Evolutionary conservation across 2,888 invertebrate genomes (phyloP).

Genomic region (Axea sp.): DNA sequence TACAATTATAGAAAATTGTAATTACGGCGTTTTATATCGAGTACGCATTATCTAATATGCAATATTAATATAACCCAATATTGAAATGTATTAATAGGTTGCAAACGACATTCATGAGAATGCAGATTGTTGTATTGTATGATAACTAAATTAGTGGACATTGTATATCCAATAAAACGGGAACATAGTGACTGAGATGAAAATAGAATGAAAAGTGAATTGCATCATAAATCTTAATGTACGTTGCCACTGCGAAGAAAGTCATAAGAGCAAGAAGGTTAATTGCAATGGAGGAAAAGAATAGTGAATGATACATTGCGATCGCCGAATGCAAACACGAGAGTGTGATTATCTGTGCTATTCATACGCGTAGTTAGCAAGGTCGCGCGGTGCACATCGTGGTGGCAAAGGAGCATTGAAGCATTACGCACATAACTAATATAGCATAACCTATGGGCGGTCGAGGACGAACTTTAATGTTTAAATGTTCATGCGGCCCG

Average conservation of each 20-base stretch:
- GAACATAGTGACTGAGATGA: slow-evolving; percentile 39
- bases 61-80: no score
- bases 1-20: no score
- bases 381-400: slow-evolving; percentile 71
- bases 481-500: slow-evolving; percentile 11
- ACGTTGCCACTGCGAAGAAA: slow-evolving; percentile 56
- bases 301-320: slow-evolving; percentile 56
- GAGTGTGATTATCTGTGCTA: slow-evolving; percentile 62
- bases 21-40: no score
- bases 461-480: slow-evolving; percentile 41
- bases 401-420: slow-evolving; percentile 50
- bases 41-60: no score
- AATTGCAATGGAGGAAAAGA: slow-evolving; percentile 55
- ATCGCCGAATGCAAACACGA: slow-evolving; percentile 58
- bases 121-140: slow-evolving; percentile 49
- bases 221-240: slow-evolving; percentile 54
- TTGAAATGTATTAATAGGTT: slow-evolving; percentile 19
- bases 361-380: slow-evolving; percentile 68
- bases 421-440: slow-evolving; percentile 64
- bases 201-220: slow-evolving; percentile 61
- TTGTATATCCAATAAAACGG: slow-evolving; percentile 46
- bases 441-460: slow-evolving; percentile 43
- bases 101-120: slow-evolving; percentile 16
- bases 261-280: slow-evolving; percentile 60
- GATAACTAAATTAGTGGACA: slow-evolving; percentile 54